A percentile compares a stretch with the other conserved stretches of the same genome.
These are phyloP conservation scores for Parnassius smintheus DNA, from an alignment of 2,888 invertebrate species.

Conservation along the genomic window DNA sequence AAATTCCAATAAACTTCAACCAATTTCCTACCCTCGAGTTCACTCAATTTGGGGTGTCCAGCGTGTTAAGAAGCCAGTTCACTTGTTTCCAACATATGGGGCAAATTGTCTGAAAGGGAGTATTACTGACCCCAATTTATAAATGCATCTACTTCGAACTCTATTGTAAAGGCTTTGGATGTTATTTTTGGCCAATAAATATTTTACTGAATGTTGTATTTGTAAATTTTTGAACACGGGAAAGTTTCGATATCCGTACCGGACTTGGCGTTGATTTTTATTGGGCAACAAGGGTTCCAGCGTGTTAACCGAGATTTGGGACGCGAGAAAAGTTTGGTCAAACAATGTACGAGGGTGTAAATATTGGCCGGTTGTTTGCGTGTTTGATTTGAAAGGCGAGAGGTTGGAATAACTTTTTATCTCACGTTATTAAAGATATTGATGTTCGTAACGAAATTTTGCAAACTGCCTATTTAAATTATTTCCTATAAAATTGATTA, in stretches of 20 bases:
- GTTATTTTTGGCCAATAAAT: slow-evolving; percentile 29
- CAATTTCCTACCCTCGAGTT: slow-evolving; percentile 64
- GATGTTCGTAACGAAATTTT: slow-evolving; percentile 8
- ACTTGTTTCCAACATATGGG: slow-evolving; percentile 75
- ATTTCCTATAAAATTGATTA: background rate
- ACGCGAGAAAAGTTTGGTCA: slow-evolving; percentile 60
- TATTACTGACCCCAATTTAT: slow-evolving; percentile 36
- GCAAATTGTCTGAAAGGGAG: slow-evolving; percentile 60
- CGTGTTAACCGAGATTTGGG: slow-evolving; percentile 61
- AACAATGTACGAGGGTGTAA: slow-evolving; percentile 54
- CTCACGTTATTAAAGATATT: slow-evolving; percentile 28
- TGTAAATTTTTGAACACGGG: slow-evolving; percentile 64
- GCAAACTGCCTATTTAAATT: background rate
- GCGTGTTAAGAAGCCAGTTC: slow-evolving; percentile 68
- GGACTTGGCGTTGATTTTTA: slow-evolving; percentile 72
- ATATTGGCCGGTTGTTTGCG: slow-evolving; percentile 38
- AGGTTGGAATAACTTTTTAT: slow-evolving; percentile 41
- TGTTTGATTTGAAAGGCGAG: slow-evolving; percentile 51
- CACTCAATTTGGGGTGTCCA: slow-evolving; percentile 76
- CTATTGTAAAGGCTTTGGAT: slow-evolving; percentile 29
- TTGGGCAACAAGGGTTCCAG: slow-evolving; percentile 68
- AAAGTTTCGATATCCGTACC: slow-evolving; percentile 73
- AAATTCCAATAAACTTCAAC: slow-evolving; percentile 72
- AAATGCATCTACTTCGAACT: slow-evolving; percentile 27
- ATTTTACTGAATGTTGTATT: slow-evolving; percentile 32